Evolutionary conservation across 2,113 vertebrate genomes (phyloP).

Genomic region (Paramisgurnus dabryanus): DNA sequence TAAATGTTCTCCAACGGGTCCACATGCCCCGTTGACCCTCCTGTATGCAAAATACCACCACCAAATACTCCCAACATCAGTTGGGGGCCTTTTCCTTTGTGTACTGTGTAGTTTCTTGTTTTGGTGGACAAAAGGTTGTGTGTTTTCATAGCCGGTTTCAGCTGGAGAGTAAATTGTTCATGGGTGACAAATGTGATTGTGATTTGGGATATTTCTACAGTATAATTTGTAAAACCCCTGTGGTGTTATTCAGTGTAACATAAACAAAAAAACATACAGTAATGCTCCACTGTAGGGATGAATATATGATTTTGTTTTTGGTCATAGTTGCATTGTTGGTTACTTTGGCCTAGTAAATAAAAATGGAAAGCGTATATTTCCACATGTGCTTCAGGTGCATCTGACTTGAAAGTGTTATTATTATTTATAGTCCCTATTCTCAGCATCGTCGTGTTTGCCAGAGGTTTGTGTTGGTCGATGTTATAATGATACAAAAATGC

Average conservation of each 20-base stretch:
- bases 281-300: too few relatives aligned
- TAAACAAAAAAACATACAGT: too few relatives aligned
- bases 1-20: slow-evolving; percentile 56
- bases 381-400: slow-evolving; percentile 33
- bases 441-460: slow-evolving; percentile 25
- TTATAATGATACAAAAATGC: slow-evolving; percentile 26
- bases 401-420: slow-evolving; percentile 26
- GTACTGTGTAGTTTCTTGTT: neutral
- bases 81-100: neutral
- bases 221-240: too few relatives aligned
- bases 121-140: neutral
- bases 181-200: too few relatives aligned
- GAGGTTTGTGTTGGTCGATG: slow-evolving; percentile 51
- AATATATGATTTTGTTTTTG: too few relatives aligned
- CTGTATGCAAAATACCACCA: slow-evolving; percentile 13
- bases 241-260: too few relatives aligned
- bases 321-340: neutral
- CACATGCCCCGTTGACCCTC: slow-evolving; percentile 44
- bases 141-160: neutral
- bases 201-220: too few relatives aligned
- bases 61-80: slow-evolving; percentile 35
- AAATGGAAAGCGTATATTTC: neutral
- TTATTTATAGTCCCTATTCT: slow-evolving; percentile 43
- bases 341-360: slow-evolving; percentile 7
- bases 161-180: too few relatives aligned